phyloP scores from a whole-genome alignment of 2,797 vertebrate species.

The Allobates femoralis region DNA sequence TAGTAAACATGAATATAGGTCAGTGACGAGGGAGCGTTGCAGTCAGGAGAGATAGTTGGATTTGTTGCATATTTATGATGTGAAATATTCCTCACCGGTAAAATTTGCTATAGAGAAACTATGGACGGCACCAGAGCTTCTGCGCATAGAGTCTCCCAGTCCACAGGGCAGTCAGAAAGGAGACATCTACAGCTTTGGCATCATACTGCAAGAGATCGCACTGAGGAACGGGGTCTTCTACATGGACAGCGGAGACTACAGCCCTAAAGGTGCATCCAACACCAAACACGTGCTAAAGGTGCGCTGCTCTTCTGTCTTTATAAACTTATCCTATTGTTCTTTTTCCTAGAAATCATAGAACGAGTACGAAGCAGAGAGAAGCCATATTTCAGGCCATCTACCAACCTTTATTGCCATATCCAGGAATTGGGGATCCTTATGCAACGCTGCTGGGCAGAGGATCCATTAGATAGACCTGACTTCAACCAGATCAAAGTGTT shows the following conservation, averaged over 20 bases:
- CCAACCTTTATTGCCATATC: slow-evolving; percentile 80
- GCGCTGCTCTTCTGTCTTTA: background rate
- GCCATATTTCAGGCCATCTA: slow-evolving; percentile 84
- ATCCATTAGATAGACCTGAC: slow-evolving; percentile 86
- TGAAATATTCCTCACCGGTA: background rate
- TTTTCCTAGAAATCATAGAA: slow-evolving; percentile 86
- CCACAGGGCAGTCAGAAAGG: slow-evolving; percentile 85
- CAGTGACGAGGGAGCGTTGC: background rate
- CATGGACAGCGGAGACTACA: slow-evolving; percentile 80
- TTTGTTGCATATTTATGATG: background rate
- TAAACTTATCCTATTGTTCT: background rate
- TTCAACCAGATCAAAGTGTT: slow-evolving; percentile 89
- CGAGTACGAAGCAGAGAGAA: slow-evolving; percentile 84
- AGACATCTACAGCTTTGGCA: slow-evolving; percentile 88
- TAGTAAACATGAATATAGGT: background rate
- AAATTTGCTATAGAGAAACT: slow-evolving; percentile 78
- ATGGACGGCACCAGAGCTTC: slow-evolving; percentile 89
- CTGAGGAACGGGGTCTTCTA: slow-evolving; percentile 86
- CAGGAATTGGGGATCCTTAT: slow-evolving; percentile 91
- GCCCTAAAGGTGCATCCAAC: slow-evolving; percentile 83
- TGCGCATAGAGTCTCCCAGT: slow-evolving; percentile 73
- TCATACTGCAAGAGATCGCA: slow-evolving; percentile 91
- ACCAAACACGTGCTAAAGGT: too few species aligned
- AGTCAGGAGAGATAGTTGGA: background rate
- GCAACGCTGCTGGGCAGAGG: slow-evolving; percentile 94